phyloP scores from a whole-genome alignment of 2,888 invertebrate genomes.

The Yponomeuta cagnagella region DNA sequence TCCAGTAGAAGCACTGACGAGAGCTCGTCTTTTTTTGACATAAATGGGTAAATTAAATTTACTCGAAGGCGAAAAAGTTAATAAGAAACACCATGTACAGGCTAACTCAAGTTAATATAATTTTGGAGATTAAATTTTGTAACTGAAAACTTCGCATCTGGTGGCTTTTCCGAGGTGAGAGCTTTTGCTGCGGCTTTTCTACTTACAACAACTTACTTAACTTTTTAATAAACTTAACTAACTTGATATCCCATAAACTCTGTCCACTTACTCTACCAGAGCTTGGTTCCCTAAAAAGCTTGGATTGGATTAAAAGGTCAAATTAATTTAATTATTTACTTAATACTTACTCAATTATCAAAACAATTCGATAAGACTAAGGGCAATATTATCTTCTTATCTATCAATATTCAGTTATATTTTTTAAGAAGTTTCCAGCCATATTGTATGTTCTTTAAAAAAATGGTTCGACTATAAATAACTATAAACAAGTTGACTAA shows the following conservation, averaged over 20 bases:
- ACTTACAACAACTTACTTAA: not conserved
- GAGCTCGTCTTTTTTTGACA: not conserved
- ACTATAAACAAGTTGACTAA: no score
- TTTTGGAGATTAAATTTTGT: not conserved
- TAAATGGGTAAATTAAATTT: not conserved
- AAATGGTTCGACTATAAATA: no score
- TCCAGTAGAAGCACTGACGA: not conserved
- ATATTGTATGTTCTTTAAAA: no score
- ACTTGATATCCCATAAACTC: not conserved
- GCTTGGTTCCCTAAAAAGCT: not conserved
- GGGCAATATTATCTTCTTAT: no score
- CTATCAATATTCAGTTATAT: no score
- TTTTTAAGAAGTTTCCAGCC: no score
- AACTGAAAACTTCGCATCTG: not conserved
- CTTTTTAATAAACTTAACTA: not conserved
- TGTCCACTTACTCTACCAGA: not conserved
- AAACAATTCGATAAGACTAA: no score
- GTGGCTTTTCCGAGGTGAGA: not conserved
- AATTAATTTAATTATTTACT: no score
- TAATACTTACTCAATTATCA: no score
- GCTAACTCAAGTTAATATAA: not conserved
- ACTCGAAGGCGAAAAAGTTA: not conserved
- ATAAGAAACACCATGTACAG: not conserved
- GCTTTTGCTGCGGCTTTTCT: not conserved
- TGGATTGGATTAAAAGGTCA: no score